Percentiles rank a stretch among this genome's conserved stretches.
These are phyloP conservation scores for Pelobates cultripes DNA, from an alignment of 2,797 vertebrate genomes.

Conservation along the genomic window DNA sequence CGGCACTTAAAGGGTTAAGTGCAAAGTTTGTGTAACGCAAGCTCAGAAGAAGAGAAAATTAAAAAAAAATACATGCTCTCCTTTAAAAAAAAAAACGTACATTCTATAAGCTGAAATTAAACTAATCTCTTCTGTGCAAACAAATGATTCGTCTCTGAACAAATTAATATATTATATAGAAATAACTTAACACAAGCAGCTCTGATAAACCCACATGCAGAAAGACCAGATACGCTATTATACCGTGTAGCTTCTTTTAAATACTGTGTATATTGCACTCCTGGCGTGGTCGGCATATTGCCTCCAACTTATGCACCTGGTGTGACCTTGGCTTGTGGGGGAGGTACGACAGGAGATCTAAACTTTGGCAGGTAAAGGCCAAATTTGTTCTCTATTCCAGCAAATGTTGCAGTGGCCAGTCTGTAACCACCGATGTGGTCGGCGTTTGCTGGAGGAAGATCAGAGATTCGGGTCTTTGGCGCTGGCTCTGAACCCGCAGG, in stretches of 20 bases:
- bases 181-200: slow-evolving; percentile 66
- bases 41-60: slow-evolving; percentile 61
- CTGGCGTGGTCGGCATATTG: slow-evolving; percentile 14
- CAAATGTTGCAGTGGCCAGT: slow-evolving; percentile 93
- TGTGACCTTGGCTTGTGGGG: slow-evolving; percentile 69
- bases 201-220: slow-evolving; percentile 72
- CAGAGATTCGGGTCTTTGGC: slow-evolving; percentile 88
- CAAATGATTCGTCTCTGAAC: slow-evolving; percentile 65
- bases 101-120: slow-evolving; percentile 70
- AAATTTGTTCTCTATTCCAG: slow-evolving; percentile 95
- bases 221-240: slow-evolving; percentile 58
- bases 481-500: slow-evolving; percentile 80
- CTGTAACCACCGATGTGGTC: slow-evolving; percentile 94
- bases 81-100: slow-evolving; percentile 66
- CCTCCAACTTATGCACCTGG: slow-evolving; percentile 68
- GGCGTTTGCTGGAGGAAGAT: slow-evolving; percentile 81
- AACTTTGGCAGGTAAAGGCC: slow-evolving; percentile 94
- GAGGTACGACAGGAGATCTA: slow-evolving; percentile 67
- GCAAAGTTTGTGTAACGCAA: slow-evolving; percentile 79
- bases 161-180: slow-evolving; percentile 67
- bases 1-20: slow-evolving; percentile 57
- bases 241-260: slow-evolving; percentile 53
- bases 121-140: slow-evolving; percentile 66
- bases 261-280: slow-evolving; percentile 38
- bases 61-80: slow-evolving; percentile 80